Evolutionary conservation across 2,113 vertebrate genomes (phyloP), one percentile per base, ranked within the genome.

Genomic region (Oostethus manadensis): DNA sequence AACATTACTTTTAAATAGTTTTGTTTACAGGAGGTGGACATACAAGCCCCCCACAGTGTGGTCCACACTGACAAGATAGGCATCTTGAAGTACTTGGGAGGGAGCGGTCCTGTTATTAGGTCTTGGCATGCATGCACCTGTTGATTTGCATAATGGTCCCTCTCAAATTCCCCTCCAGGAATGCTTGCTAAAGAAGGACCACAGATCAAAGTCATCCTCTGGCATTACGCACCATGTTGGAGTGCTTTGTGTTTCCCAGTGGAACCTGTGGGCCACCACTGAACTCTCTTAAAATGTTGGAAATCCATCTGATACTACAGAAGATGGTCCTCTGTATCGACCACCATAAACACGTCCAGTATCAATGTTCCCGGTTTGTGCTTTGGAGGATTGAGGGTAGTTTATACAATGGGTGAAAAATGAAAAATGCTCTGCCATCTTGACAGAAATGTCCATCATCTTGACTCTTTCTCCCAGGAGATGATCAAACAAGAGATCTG

Each of bases 71-170:
- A 67, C 60, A 26, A 56, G 65, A 71, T 67, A 73, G 72, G 73
- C 88, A 87, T 88, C 84, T 89, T 88, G 87, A 89, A 89, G 75
- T 77, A 86, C 81, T 89, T 84, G 77, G 77, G 76, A 85, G 73
- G 64, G 60, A 74, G 72, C 40, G 78, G 69, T 77, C 74, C 66
- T 69, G 68, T 77, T 80, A 72, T 78, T 78, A 71, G 70, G 68
- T 82, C 82, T 81, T 86, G 84, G 86, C 87, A 85, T 81, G 86
- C 86, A 84, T 81, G 66, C 82, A 81, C 84, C 80, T 83, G 84
- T 71, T 68, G 71, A 89, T 89, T 89, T 88, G 83, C 88, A 91
- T 90, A 87, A 89, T 88, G 74, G 73, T 64, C 75, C 79, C 60
- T 82, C 80, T 88, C 79, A 76, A 75, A 83, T 86, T 83, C 68